These are phyloP conservation scores for Casuarius casuarius DNA, from an alignment of 2,113 vertebrate species.

Conservation along the genomic window DNA sequence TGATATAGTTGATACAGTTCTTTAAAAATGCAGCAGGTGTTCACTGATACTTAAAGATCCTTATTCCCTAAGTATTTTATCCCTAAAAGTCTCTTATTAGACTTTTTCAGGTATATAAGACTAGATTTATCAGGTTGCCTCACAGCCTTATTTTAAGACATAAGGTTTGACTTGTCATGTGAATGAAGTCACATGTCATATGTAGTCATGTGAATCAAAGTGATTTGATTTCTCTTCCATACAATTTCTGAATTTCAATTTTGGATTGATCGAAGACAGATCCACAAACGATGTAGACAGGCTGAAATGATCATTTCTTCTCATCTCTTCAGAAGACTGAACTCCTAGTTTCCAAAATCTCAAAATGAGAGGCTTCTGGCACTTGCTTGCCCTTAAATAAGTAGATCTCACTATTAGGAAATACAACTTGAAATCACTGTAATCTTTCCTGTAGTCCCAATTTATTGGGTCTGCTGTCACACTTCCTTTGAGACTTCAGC, in stretches of 20 bases:
- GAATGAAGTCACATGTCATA: neutral
- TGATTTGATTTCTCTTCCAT: neutral
- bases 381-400: neutral
- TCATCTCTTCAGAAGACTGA: neutral
- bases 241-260: neutral
- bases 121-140: neutral
- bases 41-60: neutral
- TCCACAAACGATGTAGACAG: neutral
- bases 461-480: neutral
- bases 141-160: neutral
- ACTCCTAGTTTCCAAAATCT: neutral
- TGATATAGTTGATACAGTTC: neutral
- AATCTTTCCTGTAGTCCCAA: neutral
- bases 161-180: neutral
- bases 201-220: neutral
- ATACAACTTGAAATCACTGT: neutral
- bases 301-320: neutral
- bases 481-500: neutral
- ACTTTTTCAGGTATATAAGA: neutral
- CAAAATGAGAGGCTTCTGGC: neutral
- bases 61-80: neutral
- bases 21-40: neutral
- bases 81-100: neutral
- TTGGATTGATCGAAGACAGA: neutral
- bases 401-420: neutral